Percentiles rank a stretch among this genome's conserved stretches.
Conservation (phyloP, 2,113 vertebrate genomes). For the Gadus chalcogrammus region DNA sequence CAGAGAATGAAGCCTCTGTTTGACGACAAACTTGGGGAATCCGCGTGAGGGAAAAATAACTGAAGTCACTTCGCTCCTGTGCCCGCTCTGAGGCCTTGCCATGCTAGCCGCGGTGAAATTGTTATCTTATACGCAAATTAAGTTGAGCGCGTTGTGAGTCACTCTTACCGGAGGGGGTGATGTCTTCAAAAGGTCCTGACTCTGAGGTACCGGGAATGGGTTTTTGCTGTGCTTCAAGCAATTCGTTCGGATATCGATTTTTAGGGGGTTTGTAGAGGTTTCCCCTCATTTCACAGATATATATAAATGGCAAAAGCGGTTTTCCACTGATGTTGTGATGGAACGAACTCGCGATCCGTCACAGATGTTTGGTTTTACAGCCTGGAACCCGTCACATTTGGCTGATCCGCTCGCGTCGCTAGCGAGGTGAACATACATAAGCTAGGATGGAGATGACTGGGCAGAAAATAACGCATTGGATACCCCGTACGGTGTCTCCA, state of each 20-base stretch:
- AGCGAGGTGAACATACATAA: too few species aligned
- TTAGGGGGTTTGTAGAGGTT: not conserved
- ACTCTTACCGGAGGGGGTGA: too few species aligned
- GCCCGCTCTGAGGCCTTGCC: not conserved
- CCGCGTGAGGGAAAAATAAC: too few species aligned
- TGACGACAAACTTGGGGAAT: not conserved
- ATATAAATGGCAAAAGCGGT: not conserved
- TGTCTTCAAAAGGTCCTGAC: too few species aligned
- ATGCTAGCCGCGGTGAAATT: too few species aligned
- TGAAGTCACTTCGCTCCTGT: too few species aligned
- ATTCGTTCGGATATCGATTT: not conserved
- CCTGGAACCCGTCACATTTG: too few species aligned
- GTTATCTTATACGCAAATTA: too few species aligned
- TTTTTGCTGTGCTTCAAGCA: not conserved
- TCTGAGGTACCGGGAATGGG: too few species aligned
- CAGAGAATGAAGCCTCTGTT: constrained; percentile 11
- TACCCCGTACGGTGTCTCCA: constrained; percentile 9
- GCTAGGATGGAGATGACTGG: constrained; percentile 2
- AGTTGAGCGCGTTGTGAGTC: too few species aligned
- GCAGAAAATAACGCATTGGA: constrained; percentile 27
- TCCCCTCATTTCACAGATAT: not conserved
- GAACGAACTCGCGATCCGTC: constrained; percentile 8
- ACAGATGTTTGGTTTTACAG: constrained; percentile 7
- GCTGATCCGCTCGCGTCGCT: too few species aligned
- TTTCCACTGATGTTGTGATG: not conserved